Evolutionary conservation across 30 jellyfish, hydroid and myxozoan species (phyloP), one percentile per base, ranked within the genome.

Genomic region (Mastigias papua): DNA sequence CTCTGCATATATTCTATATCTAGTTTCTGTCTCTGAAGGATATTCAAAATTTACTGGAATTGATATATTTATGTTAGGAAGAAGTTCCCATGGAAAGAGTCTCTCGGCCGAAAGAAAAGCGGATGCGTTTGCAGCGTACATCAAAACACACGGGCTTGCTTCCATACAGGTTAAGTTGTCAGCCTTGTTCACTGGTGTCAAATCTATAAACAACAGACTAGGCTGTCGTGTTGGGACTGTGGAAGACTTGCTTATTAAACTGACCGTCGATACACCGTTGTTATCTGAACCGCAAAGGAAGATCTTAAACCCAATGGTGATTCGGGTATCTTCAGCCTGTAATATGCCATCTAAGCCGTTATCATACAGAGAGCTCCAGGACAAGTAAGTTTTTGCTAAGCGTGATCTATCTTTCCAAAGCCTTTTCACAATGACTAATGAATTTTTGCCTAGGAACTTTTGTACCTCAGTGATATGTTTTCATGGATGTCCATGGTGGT

Each of bases 251-350:
- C 76, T 95, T 0, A 67, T 95, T 71, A 79, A 91, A 29, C 21
- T 95, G 34, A 62, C 93, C 0, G 91, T 95, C 6, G 98, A 90
- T 77, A 58, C 85, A 31, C 98, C 99, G 8, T 73, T 95, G 76
- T 51, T 95, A 48, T 95, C 99, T 19, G 97, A 80, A 21, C 93
- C 91, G 35, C 99, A 95, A 80, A 76, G 95, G 27, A 88, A 75
- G 22, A 84, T 49, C 26, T 35, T 95, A 64, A 95, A 95, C 80
- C 99, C 99, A 1, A 60, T 95, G 94, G 74, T 90, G 3, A 58
- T 89, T 32, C 86, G 85, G 9, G 96, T 95, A 1, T 57, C 50
- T 3, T 51, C 95, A 2, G 97, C 97, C 0, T 80, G 81, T 42
- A 70, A 86, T 31, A 90, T 95, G 96, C 99, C 99, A 2, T 72